Conservation (phyloP, 2,888 invertebrate species). For the Epinotia brunnichana region DNA sequence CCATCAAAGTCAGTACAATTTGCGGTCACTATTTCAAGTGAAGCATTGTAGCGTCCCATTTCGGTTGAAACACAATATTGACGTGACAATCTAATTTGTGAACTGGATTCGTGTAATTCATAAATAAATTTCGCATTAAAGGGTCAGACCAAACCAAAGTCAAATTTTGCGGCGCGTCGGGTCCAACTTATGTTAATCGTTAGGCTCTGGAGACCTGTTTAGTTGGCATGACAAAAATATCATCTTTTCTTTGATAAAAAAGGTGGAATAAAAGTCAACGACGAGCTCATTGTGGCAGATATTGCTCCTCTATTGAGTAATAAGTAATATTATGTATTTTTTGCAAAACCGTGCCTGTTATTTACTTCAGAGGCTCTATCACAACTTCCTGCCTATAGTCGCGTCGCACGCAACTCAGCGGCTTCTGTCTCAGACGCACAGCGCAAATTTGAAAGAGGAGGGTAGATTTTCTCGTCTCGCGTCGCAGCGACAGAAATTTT, state of each 20-base stretch:
- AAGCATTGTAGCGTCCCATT: slow-evolving; percentile 18
- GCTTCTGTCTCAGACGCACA: too few species aligned
- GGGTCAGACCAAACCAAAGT: slow-evolving; percentile 14
- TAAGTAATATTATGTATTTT: neutral
- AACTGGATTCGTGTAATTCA: slow-evolving; percentile 19
- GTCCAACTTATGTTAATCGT: slow-evolving; percentile 5
- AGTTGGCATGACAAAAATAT: neutral
- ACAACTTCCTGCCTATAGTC: too few species aligned
- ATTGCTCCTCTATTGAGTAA: neutral
- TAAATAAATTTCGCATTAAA: slow-evolving; percentile 15
- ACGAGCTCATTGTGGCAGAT: neutral
- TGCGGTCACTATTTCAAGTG: slow-evolving; percentile 8
- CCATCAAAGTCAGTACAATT: slow-evolving; percentile 7
- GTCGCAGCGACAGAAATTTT: too few species aligned
- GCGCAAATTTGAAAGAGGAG: too few species aligned
- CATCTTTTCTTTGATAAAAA: neutral
- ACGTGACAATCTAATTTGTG: slow-evolving; percentile 24
- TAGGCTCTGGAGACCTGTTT: neutral
- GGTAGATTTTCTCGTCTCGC: too few species aligned
- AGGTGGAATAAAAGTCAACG: neutral
- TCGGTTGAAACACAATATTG: slow-evolving; percentile 6
- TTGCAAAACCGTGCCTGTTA: neutral
- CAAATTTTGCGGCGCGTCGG: slow-evolving; percentile 9
- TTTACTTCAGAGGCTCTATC: neutral
- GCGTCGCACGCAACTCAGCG: too few species aligned